Conservation (phyloP, 2,888 invertebrate genomes). For the Neoitamus cyanurus region DNA sequence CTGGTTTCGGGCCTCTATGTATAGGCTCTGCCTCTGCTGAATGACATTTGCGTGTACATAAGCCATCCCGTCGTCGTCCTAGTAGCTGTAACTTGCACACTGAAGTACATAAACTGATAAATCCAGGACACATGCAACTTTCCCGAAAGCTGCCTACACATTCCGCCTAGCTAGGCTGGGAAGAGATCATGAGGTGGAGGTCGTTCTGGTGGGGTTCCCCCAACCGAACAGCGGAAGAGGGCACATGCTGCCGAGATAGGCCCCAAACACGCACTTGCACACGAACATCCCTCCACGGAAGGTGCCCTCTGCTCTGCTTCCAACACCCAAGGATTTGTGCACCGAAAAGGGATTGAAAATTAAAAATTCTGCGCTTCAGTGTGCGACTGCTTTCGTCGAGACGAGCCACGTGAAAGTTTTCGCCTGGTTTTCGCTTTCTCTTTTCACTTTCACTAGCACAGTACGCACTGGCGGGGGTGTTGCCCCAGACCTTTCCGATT, state of each 20-base stretch:
- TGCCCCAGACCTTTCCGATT: not conserved
- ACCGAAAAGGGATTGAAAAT: constrained; percentile 25
- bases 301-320: not conserved
- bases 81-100: constrained; percentile 34
- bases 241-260: not conserved
- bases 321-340: not conserved
- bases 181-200: not conserved
- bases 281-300: not conserved
- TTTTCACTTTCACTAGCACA: constrained; percentile 2
- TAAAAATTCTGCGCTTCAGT: not conserved
- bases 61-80: not conserved
- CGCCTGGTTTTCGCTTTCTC: constrained; percentile 11
- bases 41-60: constrained; percentile 37
- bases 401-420: constrained; percentile 41
- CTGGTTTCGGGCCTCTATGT: constrained; percentile 6
- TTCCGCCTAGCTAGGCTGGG: not conserved
- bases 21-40: not conserved
- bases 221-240: not conserved
- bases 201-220: not conserved
- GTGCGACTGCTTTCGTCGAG: not conserved
- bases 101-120: constrained; percentile 14
- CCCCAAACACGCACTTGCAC: constrained; percentile 16
- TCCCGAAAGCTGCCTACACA: not conserved
- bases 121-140: constrained; percentile 44
- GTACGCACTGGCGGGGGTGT: not conserved